Evolutionary conservation across 2,113 vertebrate genomes (phyloP).

Genomic region (Halcyon malimbica): DNA sequence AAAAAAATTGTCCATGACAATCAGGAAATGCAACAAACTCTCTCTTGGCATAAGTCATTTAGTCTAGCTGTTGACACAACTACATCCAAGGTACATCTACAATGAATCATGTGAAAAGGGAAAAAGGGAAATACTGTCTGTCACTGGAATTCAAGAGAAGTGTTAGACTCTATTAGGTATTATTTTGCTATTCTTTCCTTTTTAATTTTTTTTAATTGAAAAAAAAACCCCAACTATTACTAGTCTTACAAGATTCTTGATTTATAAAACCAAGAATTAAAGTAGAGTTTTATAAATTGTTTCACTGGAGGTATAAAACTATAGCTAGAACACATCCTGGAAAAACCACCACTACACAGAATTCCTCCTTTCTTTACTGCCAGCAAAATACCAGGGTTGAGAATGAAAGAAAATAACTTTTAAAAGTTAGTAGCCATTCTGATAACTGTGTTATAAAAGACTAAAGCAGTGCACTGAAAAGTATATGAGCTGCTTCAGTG

Average conservation of each 20-base stretch:
- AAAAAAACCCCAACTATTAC: neutral
- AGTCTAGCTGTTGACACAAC: neutral
- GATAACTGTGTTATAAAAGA: neutral
- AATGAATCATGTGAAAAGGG: neutral
- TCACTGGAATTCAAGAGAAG: neutral
- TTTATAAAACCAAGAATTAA: neutral
- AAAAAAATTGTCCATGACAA: slow-evolving; percentile 3
- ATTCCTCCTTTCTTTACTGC: neutral
- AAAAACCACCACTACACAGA: neutral
- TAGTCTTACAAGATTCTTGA: neutral
- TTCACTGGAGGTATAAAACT: neutral
- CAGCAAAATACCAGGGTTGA: neutral
- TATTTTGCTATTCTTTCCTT: neutral
- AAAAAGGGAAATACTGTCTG: neutral
- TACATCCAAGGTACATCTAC: neutral
- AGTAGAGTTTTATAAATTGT: neutral
- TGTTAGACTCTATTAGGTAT: neutral
- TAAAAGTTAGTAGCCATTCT: neutral
- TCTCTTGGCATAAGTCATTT: neutral
- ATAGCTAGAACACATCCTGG: neutral
- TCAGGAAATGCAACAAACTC: slow-evolving; percentile 14
- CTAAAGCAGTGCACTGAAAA: neutral
- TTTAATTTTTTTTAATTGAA: neutral
- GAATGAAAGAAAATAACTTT: neutral
- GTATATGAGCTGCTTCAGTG: neutral